These are phyloP conservation scores for Sinodicranocentrus sp. DNA, from an alignment of 2,888 invertebrate species.

Conservation along the genomic window DNA sequence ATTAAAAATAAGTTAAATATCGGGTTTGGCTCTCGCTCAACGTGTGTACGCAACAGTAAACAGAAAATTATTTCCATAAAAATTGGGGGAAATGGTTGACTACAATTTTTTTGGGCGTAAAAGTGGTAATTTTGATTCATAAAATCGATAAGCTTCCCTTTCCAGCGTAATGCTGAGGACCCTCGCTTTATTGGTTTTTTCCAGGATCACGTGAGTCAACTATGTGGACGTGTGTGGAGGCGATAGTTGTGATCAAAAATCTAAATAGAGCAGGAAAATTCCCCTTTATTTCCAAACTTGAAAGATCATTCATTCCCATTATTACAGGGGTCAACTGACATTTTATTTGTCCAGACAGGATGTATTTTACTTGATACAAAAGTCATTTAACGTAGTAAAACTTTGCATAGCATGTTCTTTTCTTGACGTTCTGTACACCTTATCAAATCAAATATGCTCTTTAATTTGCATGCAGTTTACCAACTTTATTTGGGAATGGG, in stretches of 20 bases:
- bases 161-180: neutral
- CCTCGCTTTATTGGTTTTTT: neutral
- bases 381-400: neutral
- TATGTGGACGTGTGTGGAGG: neutral
- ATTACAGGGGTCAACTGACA: slow-evolving; percentile 51
- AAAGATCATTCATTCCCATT: slow-evolving; percentile 38
- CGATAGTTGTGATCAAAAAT: neutral
- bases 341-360: slow-evolving; percentile 43
- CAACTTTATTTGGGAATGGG: neutral
- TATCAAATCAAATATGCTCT: neutral
- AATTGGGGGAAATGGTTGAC: too few relatives aligned
- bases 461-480: neutral
- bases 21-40: too few relatives aligned
- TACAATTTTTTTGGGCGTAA: too few relatives aligned
- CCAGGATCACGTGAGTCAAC: slow-evolving; percentile 6
- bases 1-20: too few relatives aligned
- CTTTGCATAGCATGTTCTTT: neutral
- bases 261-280: neutral
- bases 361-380: slow-evolving; percentile 9
- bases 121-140: slow-evolving; percentile 47
- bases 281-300: neutral
- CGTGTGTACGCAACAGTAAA: too few relatives aligned
- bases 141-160: slow-evolving; percentile 53
- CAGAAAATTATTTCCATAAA: too few relatives aligned
- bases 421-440: too few relatives aligned